Conservation (phyloP, 2,797 vertebrate species). For the Myripristis jacobus region DNA sequence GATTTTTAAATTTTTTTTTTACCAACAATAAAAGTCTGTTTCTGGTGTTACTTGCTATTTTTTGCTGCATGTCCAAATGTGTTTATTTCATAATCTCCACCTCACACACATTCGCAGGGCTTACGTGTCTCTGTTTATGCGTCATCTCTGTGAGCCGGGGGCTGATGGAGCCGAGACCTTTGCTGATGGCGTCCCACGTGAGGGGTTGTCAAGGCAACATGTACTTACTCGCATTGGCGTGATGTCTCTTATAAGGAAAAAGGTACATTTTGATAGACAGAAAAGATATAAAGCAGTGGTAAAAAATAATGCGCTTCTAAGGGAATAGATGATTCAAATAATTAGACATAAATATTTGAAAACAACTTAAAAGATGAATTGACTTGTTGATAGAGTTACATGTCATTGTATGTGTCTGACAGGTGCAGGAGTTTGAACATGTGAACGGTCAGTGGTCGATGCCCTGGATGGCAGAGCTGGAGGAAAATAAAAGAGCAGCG, state of each 20-base stretch:
- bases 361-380: not conserved
- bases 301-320: not conserved
- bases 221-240: conserved; percentile 98
- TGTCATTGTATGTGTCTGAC: conserved; percentile 10
- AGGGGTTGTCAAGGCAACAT: conserved; percentile 96
- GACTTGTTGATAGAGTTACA: not conserved
- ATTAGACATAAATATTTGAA: not conserved
- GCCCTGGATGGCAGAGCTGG: conserved; percentile 93
- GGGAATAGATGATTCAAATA: not conserved
- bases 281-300: not conserved
- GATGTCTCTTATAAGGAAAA: conserved; percentile 98
- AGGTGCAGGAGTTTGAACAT: conserved; percentile 99
- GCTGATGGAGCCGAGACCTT: conserved; percentile 99
- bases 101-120: conserved; percentile 80
- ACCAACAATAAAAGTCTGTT: not conserved
- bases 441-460: conserved; percentile 99
- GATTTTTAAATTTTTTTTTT: not conserved
- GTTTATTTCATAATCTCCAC: not conserved
- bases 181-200: conserved; percentile 95
- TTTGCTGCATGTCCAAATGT: not conserved
- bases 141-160: conserved; percentile 96
- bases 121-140: conserved; percentile 98
- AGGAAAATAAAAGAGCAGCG: conserved; percentile 95
- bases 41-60: not conserved
- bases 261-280: conserved; percentile 79